phyloP scores from a whole-genome alignment of 2,113 vertebrate species.

The Scytalopus superciliaris region DNA sequence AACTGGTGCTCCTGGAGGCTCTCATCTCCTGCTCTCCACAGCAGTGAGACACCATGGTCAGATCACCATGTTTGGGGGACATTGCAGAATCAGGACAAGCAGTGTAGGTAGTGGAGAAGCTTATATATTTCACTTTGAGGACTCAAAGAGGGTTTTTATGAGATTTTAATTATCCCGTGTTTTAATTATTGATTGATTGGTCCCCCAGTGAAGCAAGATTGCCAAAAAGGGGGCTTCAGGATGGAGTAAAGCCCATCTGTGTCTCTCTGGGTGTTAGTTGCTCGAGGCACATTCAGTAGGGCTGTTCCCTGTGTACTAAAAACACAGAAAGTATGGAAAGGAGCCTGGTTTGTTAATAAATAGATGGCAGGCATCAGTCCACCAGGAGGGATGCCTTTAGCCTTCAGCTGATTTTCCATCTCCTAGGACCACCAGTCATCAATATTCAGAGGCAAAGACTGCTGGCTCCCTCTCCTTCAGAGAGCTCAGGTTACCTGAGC shows the following conservation, averaged over 20 bases:
- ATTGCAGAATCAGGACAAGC: background rate
- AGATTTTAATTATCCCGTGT: background rate
- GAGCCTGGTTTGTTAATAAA: background rate
- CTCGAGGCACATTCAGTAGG: background rate
- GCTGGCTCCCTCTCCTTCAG: background rate
- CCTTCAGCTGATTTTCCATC: background rate
- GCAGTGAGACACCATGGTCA: background rate
- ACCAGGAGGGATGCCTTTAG: background rate
- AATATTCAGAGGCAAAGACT: background rate
- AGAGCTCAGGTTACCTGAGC: background rate
- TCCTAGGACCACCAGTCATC: background rate
- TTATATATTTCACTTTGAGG: background rate
- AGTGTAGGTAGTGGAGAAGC: background rate
- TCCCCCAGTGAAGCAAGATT: background rate
- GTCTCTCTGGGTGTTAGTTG: background rate
- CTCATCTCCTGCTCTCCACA: background rate
- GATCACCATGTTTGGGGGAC: background rate
- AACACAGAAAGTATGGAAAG: background rate
- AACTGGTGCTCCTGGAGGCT: background rate
- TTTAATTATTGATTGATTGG: slow-evolving; percentile 17
- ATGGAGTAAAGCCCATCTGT: slow-evolving; percentile 1
- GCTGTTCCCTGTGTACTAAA: background rate
- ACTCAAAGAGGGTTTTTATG: background rate
- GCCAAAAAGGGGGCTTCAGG: background rate
- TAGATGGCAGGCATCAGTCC: background rate